Base-by-base conservation (phyloP, 2,888 invertebrate genomes). In the Protophormia terraenovae region DNA sequence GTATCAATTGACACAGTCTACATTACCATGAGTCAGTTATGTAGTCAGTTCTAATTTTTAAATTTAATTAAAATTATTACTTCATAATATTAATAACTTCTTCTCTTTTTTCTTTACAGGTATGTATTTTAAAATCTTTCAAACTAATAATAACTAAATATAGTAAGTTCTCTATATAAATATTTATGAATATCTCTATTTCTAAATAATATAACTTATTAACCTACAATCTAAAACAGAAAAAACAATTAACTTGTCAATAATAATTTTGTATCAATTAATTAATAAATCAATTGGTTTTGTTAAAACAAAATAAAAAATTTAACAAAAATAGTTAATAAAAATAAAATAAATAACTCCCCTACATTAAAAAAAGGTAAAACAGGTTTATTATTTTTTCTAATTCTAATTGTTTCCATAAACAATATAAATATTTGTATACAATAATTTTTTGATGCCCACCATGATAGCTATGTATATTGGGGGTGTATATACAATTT, bases 31-130 rank as follows among this genome's bases (percentile, higher is more conserved):
- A n/a, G 4, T 45, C n/a, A n/a, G n/a, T n/a, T n/a, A n/a, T n/a
- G n/a, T n/a, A 6, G 32, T 32, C 7, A 6, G 32, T 32, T 32
- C 7, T 32, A 32, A 32, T 32, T 3, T 32, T 32, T 32, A 7
- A 32, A 32, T 6, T 6, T 6, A 32, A 32, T 6, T 32, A 32
- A 32, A 32, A 7, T 32, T 6, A 32, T 32, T 32, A 32, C 7
- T 32, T 32, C n/a, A 14, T 3, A 41, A n/a, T n/a, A 47, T 22
- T 7, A 14, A 24, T 53, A n/a, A n/a, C 29, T 50, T 16, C 0
- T 53, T 72, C 62, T 62, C n/a, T 32, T 76, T 27, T 83, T 19
- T 83, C 77, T 19, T 82, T 82, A 1, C 76, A 86, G 83, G 80
- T 83, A 83, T 76, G 83, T 86, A 72, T 67, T 35, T 7, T 7